Evolutionary conservation across 2,888 invertebrate species (phyloP).

Genomic region (Agrotis clavis): DNA sequence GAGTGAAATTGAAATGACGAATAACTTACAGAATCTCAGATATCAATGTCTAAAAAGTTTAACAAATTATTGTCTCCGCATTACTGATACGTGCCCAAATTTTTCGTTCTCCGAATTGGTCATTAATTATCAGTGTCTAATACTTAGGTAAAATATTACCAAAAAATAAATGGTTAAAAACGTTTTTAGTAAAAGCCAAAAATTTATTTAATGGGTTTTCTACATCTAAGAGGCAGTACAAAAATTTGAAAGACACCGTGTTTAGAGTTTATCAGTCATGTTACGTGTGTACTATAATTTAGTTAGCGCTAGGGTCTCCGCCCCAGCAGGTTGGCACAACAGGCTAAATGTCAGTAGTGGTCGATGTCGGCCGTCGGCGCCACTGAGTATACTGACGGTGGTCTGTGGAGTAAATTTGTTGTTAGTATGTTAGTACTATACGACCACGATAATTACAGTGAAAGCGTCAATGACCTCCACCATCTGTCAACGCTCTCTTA

Average conservation of each 20-base stretch:
- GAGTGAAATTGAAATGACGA: constrained; percentile 37
- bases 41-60: constrained; percentile 56
- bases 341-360: constrained; percentile 84
- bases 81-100: constrained; percentile 58
- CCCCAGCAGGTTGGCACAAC: constrained; percentile 79
- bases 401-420: constrained; percentile 74
- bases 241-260: constrained; percentile 73
- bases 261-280: constrained; percentile 77
- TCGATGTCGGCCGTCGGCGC: constrained; percentile 84
- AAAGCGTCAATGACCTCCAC: too few species aligned
- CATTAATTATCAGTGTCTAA: constrained; percentile 60
- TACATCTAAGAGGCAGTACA: constrained; percentile 49
- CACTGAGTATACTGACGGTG: constrained; percentile 87
- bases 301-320: constrained; percentile 53
- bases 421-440: constrained; percentile 20
- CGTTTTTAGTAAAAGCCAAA: constrained; percentile 61
- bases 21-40: constrained; percentile 53
- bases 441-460: too few species aligned
- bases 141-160: constrained; percentile 63
- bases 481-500: too few species aligned
- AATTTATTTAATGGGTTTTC: constrained; percentile 41
- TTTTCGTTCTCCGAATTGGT: constrained; percentile 68
- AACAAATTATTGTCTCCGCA: constrained; percentile 71
- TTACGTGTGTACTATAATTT: constrained; percentile 60
- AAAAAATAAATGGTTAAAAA: constrained; percentile 62